Evolutionary conservation across 2,797 vertebrate genomes (phyloP).

Genomic region (Pangasius macronema): DNA sequence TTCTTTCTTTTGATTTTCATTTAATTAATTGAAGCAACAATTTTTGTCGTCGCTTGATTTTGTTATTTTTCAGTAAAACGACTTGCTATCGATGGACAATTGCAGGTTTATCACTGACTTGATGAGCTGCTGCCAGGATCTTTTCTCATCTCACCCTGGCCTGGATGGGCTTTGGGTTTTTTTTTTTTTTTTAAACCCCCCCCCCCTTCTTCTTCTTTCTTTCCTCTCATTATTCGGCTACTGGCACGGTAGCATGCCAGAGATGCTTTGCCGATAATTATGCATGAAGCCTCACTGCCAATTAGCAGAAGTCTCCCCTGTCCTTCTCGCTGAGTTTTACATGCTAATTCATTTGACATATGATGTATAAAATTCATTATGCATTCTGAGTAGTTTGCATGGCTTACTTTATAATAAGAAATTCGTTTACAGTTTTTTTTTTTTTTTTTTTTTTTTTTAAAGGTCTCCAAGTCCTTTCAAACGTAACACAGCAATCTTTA

Average conservation of each 20-base stretch:
- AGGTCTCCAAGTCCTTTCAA: slow-evolving; percentile 51
- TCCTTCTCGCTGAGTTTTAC: slow-evolving; percentile 82
- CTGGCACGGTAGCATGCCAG: slow-evolving; percentile 72
- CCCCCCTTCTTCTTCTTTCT: neutral
- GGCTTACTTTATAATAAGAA: slow-evolving; percentile 77
- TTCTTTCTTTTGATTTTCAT: neutral
- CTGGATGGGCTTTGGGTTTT: slow-evolving; percentile 73
- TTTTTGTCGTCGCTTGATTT: neutral
- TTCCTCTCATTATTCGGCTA: slow-evolving; percentile 72
- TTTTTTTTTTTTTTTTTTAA: neutral
- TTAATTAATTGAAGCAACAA: neutral
- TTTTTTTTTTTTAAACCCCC: slow-evolving; percentile 40
- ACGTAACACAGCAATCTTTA: too few relatives aligned
- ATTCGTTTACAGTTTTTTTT: slow-evolving; percentile 56
- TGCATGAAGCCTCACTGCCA: slow-evolving; percentile 81
- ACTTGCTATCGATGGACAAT: slow-evolving; percentile 71
- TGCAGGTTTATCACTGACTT: slow-evolving; percentile 72
- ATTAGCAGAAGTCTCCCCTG: slow-evolving; percentile 81
- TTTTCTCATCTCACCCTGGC: slow-evolving; percentile 65
- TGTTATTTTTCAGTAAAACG: slow-evolving; percentile 2
- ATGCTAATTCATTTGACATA: slow-evolving; percentile 84
- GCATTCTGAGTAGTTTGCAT: slow-evolving; percentile 82
- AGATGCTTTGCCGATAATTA: slow-evolving; percentile 80
- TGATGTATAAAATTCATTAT: slow-evolving; percentile 85
- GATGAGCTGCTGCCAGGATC: slow-evolving; percentile 75